Conservation (phyloP, 2,888 invertebrate species). For the Drosophila emarginata region DNA sequence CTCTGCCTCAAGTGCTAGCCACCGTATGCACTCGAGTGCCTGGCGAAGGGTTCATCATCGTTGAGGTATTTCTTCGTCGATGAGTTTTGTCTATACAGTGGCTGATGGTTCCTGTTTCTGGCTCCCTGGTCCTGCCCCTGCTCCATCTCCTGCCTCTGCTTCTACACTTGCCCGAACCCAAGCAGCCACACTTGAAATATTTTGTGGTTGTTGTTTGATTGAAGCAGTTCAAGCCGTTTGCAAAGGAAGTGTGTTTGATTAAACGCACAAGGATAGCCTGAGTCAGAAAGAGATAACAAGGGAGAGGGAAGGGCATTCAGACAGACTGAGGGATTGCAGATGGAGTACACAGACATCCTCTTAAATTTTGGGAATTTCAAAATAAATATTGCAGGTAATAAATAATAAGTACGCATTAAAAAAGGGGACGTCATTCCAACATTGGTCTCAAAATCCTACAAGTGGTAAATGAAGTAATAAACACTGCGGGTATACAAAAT, state of each 20-base stretch:
- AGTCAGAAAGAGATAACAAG: slow-evolving; percentile 14
- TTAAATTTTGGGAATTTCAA: neutral
- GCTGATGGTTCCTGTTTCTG: neutral
- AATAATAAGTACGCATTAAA: neutral
- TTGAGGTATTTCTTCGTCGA: slow-evolving; percentile 71
- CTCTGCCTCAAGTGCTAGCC: slow-evolving; percentile 54
- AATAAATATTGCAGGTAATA: neutral
- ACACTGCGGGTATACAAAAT: too few species aligned
- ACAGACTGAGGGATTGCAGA: slow-evolving; percentile 6
- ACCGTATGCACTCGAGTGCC: slow-evolving; percentile 62
- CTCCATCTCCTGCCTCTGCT: neutral
- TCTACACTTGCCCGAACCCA: slow-evolving; percentile 61
- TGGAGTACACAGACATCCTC: neutral
- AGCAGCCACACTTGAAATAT: slow-evolving; percentile 74
- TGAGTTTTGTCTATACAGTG: slow-evolving; percentile 71
- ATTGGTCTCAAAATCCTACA: too few species aligned
- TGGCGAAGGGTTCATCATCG: slow-evolving; percentile 72
- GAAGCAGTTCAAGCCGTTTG: slow-evolving; percentile 76
- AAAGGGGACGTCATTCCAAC: neutral
- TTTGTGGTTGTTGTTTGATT: slow-evolving; percentile 76
- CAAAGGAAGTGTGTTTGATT: slow-evolving; percentile 76
- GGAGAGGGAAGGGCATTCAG: slow-evolving; percentile 31
- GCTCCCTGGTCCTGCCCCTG: slow-evolving; percentile 8
- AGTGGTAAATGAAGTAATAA: too few species aligned
- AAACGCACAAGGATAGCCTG: slow-evolving; percentile 70